phyloP scores from a whole-genome alignment of 2,113 vertebrate genomes.

The Eonycteris spelaea region DNA sequence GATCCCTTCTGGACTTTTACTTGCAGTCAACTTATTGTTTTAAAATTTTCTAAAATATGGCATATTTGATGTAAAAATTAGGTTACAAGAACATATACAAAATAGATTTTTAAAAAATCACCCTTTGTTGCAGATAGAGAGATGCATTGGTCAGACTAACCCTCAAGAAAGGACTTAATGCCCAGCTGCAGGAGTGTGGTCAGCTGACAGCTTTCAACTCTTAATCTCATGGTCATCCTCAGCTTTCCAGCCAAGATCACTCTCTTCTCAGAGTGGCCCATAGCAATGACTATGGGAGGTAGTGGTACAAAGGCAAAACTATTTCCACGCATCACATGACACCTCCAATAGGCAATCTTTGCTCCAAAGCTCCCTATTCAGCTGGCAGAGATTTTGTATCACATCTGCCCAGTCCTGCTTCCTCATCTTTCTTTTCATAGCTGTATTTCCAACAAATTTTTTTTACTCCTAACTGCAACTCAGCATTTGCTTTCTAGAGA shows the following conservation, averaged over 20 bases:
- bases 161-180: not conserved
- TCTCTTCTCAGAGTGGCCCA: not conserved
- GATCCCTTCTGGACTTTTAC: not conserved
- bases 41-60: not conserved
- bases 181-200: not conserved
- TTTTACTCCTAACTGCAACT: not conserved
- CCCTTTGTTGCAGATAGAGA: not conserved
- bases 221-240: not conserved
- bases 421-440: not conserved
- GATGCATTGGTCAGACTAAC: not conserved
- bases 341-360: not conserved
- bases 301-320: not conserved
- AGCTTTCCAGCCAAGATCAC: not conserved
- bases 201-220: not conserved
- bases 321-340: not conserved
- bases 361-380: not conserved
- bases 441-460: not conserved
- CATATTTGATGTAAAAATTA: not conserved
- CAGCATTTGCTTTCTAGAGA: not conserved
- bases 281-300: not conserved
- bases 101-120: not conserved
- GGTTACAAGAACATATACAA: not conserved
- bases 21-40: not conserved
- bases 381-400: not conserved
- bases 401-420: not conserved